Base-by-base conservation (phyloP, 2,888 invertebrate species). In the Crematogaster levior region DNA sequence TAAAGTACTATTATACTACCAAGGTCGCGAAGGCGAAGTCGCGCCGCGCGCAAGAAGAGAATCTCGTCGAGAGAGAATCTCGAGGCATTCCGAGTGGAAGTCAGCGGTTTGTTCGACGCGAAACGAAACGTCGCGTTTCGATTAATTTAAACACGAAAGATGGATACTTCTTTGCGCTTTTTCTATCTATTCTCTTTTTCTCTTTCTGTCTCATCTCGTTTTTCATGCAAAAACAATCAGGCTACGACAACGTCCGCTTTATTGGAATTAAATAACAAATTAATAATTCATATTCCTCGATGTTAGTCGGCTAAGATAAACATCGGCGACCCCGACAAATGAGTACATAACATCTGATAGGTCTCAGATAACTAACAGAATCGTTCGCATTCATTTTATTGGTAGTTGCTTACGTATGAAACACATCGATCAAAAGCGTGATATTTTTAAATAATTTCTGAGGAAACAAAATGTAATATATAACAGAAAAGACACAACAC, bases 231-330 rank as follows among this genome's bases (percentile, higher is more conserved):
- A 73, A 60, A 58, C 30, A 21, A 15, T 3, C 21, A 3, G 21
- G 1, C 30, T 30, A 10, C 48, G 63, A 48, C 24, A n/a, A 12
- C 24, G 15, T 1, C 12, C 34, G n/a, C n/a, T 48, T 40, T 75
- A 75, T 51, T 48, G 65, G 24, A 51, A 75, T 75, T 51, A 75
- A 65, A 51, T 51, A 12, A n/a, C 46, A 27, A 75, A 65, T 65
- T 75, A 75, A 75, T 65, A 65, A 65, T 37, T 48, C 27, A 40
- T 48, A 15, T 34, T 61, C 30, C 30, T 40, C n/a, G 5, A 9
- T 40, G n/a, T 43, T 60, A 60, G 27, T 48, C 46, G 74, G 9
- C 37, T 21, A 21, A 43, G 61, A 46, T 24, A 34, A 18, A 15
- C 21, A 15, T 51, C 12, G 18, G 12, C 21, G 63, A 63, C 63